Evolutionary conservation across 2,888 invertebrate genomes (phyloP), one percentile per base, ranked within the genome.

Genomic region (Lasius platythorax): DNA sequence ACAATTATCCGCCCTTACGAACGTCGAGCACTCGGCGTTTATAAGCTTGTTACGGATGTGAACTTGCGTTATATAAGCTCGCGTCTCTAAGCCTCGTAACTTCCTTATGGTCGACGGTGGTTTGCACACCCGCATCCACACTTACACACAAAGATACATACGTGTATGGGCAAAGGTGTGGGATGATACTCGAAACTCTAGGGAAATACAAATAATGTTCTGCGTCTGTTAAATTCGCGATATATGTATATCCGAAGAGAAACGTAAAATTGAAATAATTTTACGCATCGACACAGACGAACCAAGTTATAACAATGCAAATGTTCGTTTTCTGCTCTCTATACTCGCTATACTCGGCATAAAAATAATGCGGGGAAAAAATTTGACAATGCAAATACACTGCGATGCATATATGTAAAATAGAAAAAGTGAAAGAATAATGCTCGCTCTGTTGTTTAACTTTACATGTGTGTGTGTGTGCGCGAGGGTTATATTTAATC

Each of bases 21-120:
- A 85, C 63, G 63, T 85, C 79, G 56, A 84, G 82, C 64, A 64
- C 70, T 18, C 76, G 68, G 68, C 81, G 81, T 85, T 87, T 85
- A 87, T 85, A 78, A 84, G 79, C 79, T 46, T 46, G 73, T 79
- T 79, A 73, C 56, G 33, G 58, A 61, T 23, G 61, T 37, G 33
- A 79, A 61, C 72, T 46, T 43, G 43, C 56, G 28, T 68, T 78
- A 11, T 72, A 72, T 58, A 72, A 23, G 30, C 67, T 58, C 72
- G 75, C 37, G 73, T 15, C 72, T 85, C 72, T 85, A 82, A 87
- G 64, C 78, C 63, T 82, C 75, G 66, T 87, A 87, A 85, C 87
- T 85, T 87, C 85, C 87, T 85, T 85, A 87, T 53, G 81, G 74
- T 37, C 70, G 43, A 46, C 66, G 33, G 56, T 23, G 82, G 73